Evolutionary conservation across 2,113 vertebrate species (phyloP), one percentile per base, ranked within the genome.

Genomic region (Pterocles gutturalis): DNA sequence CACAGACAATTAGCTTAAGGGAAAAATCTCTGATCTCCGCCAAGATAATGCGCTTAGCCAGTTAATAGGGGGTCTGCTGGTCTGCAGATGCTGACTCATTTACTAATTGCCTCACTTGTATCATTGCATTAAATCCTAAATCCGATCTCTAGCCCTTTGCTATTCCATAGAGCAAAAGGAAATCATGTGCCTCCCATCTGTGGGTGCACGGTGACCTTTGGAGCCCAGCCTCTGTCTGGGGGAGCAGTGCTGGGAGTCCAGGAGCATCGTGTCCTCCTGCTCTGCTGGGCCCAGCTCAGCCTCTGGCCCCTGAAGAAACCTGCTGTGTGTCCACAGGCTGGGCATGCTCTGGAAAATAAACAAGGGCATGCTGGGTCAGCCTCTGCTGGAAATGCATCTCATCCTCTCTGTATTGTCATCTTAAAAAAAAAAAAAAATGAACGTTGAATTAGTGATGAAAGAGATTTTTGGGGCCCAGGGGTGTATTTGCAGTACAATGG

Each of bases 71-170:
- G 49, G 58, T 73, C 86, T 92, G 77, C 92, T 96, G 93, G 83
- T 88, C 87, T 95, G 90, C 83, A 89, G 83, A 92, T 87, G 86
- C 92, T 2, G 17, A 75, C 85, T 94, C 87, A 92, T 83, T 92
- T 87, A 24, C 87, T 85, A 80, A 96, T 94, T 91, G 89, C 64
- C 65, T 85, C 5, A 1, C 70, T 93, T 75, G 45, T 71, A 89
- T 83, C 64, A 69, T 14, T 62, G 65, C 58, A 46, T 53, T 82
- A 51, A 34, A 76, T 66, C 85, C 60, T 57, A 85, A 78, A 25
- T 49, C 33, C 79, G 70, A 22, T 77, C 82, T 87, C 61, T 55
- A 67, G 84, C 79, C 29, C 70, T 78, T 38, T 57, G 85, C 84
- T 76, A 5, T 69, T 73, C 26, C 69, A 20, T 5, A 14, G 61